These are phyloP conservation scores for Hypolimnas misippus DNA, from an alignment of 2,888 invertebrate species.

Conservation along the genomic window DNA sequence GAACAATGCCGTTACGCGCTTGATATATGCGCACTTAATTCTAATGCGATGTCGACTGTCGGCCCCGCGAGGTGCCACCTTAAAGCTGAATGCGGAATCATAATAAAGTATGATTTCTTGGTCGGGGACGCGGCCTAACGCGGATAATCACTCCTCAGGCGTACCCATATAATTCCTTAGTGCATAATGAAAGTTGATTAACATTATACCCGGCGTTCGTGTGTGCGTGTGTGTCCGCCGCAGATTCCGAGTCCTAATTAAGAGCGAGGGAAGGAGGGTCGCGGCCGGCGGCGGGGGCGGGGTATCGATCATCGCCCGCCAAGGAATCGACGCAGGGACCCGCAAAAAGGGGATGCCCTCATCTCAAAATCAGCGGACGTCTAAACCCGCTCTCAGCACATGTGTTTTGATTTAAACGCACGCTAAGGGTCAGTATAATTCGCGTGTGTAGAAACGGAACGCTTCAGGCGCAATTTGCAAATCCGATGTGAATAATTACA, in stretches of 20 bases:
- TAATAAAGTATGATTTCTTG: constrained; percentile 83
- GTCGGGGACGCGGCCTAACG: constrained; percentile 78
- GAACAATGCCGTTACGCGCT: constrained; percentile 66
- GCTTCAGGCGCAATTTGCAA: constrained; percentile 80
- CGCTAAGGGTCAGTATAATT: constrained; percentile 80
- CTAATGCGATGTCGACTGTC: constrained; percentile 69
- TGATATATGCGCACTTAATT: constrained; percentile 79
- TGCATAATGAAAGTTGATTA: constrained; percentile 85
- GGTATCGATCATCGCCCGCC: constrained; percentile 82
- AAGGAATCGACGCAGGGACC: constrained; percentile 83
- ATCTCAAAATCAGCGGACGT: constrained; percentile 80
- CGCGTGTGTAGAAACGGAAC: constrained; percentile 73
- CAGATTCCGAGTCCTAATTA: constrained; percentile 94
- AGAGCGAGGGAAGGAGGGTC: constrained; percentile 86
- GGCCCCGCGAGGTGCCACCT: constrained; percentile 68
- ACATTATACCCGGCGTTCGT: constrained; percentile 68
- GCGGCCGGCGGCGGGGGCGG: constrained; percentile 71
- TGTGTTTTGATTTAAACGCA: constrained; percentile 82
- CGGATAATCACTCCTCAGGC: constrained; percentile 83
- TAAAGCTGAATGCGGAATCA: constrained; percentile 74
- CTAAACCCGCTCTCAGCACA: constrained; percentile 81
- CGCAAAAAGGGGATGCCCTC: constrained; percentile 82
- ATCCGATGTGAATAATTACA: constrained; percentile 84
- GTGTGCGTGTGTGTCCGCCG: constrained; percentile 89
- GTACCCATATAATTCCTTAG: constrained; percentile 84